phyloP scores from a whole-genome alignment of 2,888 invertebrate species.

The Chaitophorus viminalis region DNA sequence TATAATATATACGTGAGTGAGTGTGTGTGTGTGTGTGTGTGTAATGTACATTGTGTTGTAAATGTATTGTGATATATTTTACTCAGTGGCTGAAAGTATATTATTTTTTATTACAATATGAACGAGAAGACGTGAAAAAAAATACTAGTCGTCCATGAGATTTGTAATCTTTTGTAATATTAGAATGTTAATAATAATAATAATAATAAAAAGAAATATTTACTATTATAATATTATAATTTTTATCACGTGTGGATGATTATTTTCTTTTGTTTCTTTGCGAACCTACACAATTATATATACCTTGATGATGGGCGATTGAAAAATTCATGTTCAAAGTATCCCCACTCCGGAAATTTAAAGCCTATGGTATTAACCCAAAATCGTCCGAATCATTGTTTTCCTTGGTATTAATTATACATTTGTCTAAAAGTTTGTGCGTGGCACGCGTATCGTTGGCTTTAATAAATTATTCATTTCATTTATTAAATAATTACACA shows the following conservation, averaged over 20 bases:
- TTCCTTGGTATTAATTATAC: neutral
- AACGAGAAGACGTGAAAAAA: neutral
- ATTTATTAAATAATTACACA: slow-evolving; percentile 1
- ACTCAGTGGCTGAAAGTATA: neutral
- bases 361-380: neutral
- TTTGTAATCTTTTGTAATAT: slow-evolving; percentile 13
- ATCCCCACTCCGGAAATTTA: neutral
- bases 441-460: neutral
- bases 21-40: neutral
- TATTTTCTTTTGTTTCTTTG: neutral
- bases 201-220: neutral
- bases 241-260: slow-evolving; percentile 14
- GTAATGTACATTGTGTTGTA: neutral
- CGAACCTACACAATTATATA: neutral
- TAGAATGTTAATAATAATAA: neutral
- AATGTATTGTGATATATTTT: neutral
- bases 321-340: slow-evolving; percentile 13
- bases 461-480: neutral
- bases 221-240: slow-evolving; percentile 34
- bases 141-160: slow-evolving; percentile 49
- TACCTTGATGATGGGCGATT: neutral
- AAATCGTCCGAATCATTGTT: neutral
- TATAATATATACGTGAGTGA: neutral
- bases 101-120: neutral
- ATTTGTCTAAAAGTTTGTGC: neutral